Percentiles rank a stretch among this genome's conserved stretches.
Evolutionary conservation across 2,888 invertebrate species (phyloP).

Genomic region (Ecdyonurus torrentis): DNA sequence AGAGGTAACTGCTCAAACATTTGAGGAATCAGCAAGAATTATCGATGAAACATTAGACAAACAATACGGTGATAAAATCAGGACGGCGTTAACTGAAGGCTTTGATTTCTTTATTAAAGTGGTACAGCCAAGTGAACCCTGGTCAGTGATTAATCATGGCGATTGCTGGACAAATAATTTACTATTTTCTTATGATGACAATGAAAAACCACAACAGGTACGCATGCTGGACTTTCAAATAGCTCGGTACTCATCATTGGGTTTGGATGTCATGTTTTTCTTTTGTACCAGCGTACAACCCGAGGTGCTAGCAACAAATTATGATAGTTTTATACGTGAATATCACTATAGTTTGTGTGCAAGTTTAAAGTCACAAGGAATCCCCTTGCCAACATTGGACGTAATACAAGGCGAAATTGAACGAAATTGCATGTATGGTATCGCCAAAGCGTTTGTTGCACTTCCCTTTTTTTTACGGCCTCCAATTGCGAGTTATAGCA

Average conservation of each 20-base stretch:
- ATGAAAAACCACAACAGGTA: constrained; percentile 11
- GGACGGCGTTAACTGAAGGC: background rate
- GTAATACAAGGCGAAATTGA: background rate
- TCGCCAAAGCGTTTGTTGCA: background rate
- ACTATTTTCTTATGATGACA: constrained; percentile 9
- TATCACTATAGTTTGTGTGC: background rate
- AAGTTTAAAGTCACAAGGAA: background rate
- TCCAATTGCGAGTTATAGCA: no score
- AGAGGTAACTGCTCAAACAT: background rate
- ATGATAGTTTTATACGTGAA: background rate
- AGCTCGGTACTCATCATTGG: constrained; percentile 11
- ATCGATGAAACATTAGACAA: background rate
- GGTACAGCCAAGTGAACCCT: background rate
- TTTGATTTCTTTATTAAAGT: background rate
- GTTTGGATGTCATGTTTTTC: constrained; percentile 15
- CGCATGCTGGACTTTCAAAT: constrained; percentile 17
- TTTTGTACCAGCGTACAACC: constrained; percentile 12
- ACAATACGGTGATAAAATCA: background rate
- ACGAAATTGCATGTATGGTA: background rate
- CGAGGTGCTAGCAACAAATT: background rate
- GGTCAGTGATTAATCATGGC: constrained; percentile 11
- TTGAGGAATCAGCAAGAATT: background rate
- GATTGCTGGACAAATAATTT: constrained; percentile 13
- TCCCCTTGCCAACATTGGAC: background rate
- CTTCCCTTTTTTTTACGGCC: background rate